Evolutionary conservation across 2,888 invertebrate species (phyloP).

Genomic region (Prosopocoilus inquinatus): DNA sequence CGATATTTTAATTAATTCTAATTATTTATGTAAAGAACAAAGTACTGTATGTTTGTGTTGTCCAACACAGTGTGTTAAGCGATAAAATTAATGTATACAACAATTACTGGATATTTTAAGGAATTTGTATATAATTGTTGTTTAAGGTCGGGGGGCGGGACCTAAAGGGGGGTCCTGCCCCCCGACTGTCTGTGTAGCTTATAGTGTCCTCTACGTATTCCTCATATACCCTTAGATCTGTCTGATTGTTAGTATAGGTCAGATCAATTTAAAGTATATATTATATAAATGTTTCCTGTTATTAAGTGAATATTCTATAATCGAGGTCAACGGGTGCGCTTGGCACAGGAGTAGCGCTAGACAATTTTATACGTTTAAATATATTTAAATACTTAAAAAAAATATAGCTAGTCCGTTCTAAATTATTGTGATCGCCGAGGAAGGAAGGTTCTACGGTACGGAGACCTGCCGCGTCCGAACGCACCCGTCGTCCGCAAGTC

Average conservation of each 20-base stretch:
- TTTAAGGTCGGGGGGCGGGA: slow-evolving; percentile 32
- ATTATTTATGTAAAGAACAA: slow-evolving; percentile 43
- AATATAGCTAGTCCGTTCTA: slow-evolving; percentile 2
- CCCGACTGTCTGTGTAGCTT: slow-evolving; percentile 47
- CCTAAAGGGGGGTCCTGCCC: slow-evolving; percentile 22
- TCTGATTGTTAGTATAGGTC: slow-evolving; percentile 50
- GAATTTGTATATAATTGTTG: slow-evolving; percentile 50
- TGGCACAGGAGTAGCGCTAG: too few species aligned
- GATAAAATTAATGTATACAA: slow-evolving; percentile 46
- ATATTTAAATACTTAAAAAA: too few species aligned
- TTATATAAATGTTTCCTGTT: slow-evolving; percentile 55
- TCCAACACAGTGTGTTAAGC: slow-evolving; percentile 41
- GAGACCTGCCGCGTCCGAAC: slow-evolving; percentile 22
- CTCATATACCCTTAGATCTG: slow-evolving; percentile 50
- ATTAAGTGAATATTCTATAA: slow-evolving; percentile 50
- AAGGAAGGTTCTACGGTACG: slow-evolving; percentile 16
- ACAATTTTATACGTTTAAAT: too few species aligned
- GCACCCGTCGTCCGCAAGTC: slow-evolving; percentile 22
- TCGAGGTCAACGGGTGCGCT: slow-evolving; percentile 33
- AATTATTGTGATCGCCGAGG: slow-evolving; percentile 31
- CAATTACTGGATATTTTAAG: slow-evolving; percentile 46
- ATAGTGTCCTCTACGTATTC: slow-evolving; percentile 47
- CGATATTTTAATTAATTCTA: slow-evolving; percentile 34
- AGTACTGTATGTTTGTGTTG: slow-evolving; percentile 44
- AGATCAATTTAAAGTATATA: slow-evolving; percentile 50